A percentile compares a stretch with the other conserved stretches of the same genome.
phyloP scores from a whole-genome alignment of 2,113 vertebrate genomes.

The Cyrtonyx montezumae region DNA sequence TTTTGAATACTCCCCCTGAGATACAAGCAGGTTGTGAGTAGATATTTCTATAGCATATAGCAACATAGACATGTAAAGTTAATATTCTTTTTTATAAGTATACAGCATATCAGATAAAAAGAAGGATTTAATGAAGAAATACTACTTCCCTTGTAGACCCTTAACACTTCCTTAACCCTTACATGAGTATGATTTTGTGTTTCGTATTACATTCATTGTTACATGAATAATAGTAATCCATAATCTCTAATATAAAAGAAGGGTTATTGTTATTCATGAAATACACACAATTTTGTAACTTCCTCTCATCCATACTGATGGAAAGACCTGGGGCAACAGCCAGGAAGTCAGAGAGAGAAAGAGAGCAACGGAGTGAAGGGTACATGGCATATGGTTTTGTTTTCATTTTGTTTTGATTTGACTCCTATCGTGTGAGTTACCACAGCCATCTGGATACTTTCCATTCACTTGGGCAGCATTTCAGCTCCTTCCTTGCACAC shows the following conservation, averaged over 20 bases:
- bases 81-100: conserved; percentile 71
- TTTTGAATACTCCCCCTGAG: conserved; percentile 89
- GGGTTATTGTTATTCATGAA: conserved; percentile 65
- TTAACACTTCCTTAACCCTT: conserved; percentile 48
- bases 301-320: neutral
- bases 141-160: conserved; percentile 28
- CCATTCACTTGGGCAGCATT: conserved; percentile 52
- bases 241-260: conserved; percentile 39
- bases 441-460: conserved; percentile 66
- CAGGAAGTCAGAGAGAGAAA: conserved; percentile 21
- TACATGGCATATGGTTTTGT: conserved; percentile 64
- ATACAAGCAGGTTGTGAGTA: conserved; percentile 90
- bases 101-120: conserved; percentile 49
- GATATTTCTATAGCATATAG: conserved; percentile 84
- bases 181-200: conserved; percentile 45
- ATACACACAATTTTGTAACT: neutral
- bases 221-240: conserved; percentile 47
- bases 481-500: conserved; percentile 49
- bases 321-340: conserved; percentile 37
- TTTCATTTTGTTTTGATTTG: conserved; percentile 70
- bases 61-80: conserved; percentile 77
- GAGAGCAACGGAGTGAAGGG: conserved; percentile 14
- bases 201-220: conserved; percentile 26
- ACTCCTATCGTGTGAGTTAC: conserved; percentile 55
- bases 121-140: conserved; percentile 61